These are phyloP conservation scores for Heterochromis multidens DNA, from an alignment of 2,113 vertebrate species.

Conservation along the genomic window DNA sequence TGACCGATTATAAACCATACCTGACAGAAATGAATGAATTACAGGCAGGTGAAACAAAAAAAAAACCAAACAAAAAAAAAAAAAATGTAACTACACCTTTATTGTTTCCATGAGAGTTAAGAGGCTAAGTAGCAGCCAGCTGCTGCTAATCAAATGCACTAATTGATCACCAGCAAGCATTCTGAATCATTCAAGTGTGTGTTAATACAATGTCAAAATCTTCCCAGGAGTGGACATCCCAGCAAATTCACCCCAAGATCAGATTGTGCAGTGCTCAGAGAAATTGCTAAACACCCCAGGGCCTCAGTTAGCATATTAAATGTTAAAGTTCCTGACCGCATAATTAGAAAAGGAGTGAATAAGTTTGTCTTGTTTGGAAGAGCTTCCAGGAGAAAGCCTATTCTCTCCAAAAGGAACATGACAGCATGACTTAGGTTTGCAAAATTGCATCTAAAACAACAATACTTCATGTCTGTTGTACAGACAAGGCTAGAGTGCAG, in stretches of 20 bases:
- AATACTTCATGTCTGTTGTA: not conserved
- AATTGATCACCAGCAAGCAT: not conserved
- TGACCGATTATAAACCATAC: not conserved
- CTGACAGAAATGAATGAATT: not conserved
- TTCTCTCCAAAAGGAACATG: not conserved
- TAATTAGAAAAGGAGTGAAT: not conserved
- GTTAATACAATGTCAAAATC: rapidly evolving
- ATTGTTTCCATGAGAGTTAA: too few relatives aligned
- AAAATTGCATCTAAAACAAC: not conserved
- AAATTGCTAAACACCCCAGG: too few relatives aligned
- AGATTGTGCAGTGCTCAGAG: not conserved
- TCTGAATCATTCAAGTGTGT: not conserved
- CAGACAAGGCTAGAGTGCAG: not conserved
- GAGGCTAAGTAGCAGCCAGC: too few relatives aligned
- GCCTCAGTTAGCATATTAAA: not conserved
- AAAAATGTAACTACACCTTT: too few relatives aligned
- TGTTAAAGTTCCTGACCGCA: not conserved
- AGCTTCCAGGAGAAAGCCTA: not conserved
- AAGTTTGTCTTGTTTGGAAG: not conserved
- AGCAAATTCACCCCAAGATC: not conserved
- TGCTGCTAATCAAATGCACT: not conserved
- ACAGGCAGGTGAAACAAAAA: too few relatives aligned
- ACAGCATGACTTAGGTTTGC: not conserved
- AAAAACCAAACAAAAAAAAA: too few relatives aligned
- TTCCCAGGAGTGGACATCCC: not conserved